A percentile compares a stretch with the other conserved stretches of the same genome.
phyloP scores from a whole-genome alignment of 2,113 vertebrate genomes.

The Neopipo cinnamomea region DNA sequence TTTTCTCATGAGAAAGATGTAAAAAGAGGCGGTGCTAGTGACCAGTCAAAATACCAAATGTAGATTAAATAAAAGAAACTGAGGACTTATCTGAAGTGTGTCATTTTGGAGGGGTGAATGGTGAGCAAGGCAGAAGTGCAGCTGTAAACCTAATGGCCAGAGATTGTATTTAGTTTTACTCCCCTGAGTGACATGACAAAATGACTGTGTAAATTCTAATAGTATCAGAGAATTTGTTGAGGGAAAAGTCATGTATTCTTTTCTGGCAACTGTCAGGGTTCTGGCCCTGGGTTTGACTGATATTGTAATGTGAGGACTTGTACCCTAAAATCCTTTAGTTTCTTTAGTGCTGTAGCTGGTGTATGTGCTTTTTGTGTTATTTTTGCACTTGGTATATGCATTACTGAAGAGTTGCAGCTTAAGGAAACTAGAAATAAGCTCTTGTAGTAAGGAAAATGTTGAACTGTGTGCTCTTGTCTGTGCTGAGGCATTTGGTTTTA shows the following conservation, averaged over 20 bases:
- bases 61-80: neutral
- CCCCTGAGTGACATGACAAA: neutral
- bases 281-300: neutral
- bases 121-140: neutral
- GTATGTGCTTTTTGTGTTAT: neutral
- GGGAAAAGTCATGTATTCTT: neutral
- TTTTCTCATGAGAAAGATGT: neutral
- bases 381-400: neutral
- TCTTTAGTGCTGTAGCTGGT: neutral
- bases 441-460: neutral
- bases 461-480: neutral
- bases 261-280: neutral
- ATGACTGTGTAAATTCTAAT: neutral
- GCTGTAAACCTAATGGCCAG: neutral
- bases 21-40: neutral
- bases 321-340: neutral
- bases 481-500: neutral
- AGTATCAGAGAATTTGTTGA: neutral
- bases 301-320: neutral
- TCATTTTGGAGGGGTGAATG: neutral
- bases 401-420: neutral
- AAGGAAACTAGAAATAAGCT: neutral
- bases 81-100: neutral
- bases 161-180: neutral
- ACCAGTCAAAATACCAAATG: neutral